Evolutionary conservation across 2,888 invertebrate genomes (phyloP), one percentile per base, ranked within the genome.

Genomic region (Morpho deidamia): DNA sequence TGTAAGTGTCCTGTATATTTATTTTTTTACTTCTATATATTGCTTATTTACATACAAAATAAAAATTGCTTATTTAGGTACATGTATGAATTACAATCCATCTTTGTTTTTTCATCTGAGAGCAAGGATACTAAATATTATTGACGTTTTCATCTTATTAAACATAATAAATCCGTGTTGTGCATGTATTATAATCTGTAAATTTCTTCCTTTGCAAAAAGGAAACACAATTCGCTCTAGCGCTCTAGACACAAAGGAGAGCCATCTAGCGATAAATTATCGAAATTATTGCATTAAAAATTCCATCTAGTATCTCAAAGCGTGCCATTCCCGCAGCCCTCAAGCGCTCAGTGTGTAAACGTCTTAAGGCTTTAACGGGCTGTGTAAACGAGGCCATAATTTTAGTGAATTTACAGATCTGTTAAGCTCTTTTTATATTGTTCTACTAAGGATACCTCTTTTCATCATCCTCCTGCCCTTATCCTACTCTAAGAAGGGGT

Each of bases 251-350:
- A 86, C 88, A 87, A 88, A 87, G 84, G 76, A 80, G 79, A 79
- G 81, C 81, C 80, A 86, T 85, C 86, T 85, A 86, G 87, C 85
- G 82, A 90, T 88, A 90, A 90, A 90, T 90, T 90, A 90, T 92
- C 90, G 92, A 91, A 92, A 92, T 92, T 92, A 92, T 92, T 92
- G 92, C 92, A 92, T 92, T 92, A 92, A 92, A 92, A 92, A 92
- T 92, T 92, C 92, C 92, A 92, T 92, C 92, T 92, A 90, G 91
- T 91, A 90, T 92, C 92, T 92, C 92, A 92, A 92, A 92, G 92
- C 89, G 90, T 84, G 85, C 85, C 83, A 83, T 88, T 90, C 91
- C 74, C 74, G 76, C 74, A 69, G 76, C 73, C 67, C 63, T 69
- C 68, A 44, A 41, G 42, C 42, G 50, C 10, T 8, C 10, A 38